phyloP scores from a whole-genome alignment of 2,888 invertebrate species.

The Cordilura impudica region DNA sequence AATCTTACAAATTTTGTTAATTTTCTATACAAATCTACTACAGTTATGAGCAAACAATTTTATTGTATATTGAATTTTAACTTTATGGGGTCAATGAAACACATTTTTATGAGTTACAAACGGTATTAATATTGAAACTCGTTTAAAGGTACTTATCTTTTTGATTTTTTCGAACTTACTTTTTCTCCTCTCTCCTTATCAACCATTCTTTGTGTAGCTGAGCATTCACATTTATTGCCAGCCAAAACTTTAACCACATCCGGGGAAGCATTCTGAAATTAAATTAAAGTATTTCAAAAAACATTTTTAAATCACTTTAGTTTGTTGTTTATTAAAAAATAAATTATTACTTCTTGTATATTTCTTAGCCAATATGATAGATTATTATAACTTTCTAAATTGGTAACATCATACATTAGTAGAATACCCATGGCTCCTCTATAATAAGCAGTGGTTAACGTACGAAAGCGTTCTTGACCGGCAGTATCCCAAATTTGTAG shows the following conservation, averaged over 20 bases:
- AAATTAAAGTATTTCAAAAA: conserved; percentile 43
- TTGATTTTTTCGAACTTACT: too few relatives aligned
- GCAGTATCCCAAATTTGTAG: conserved; percentile 89
- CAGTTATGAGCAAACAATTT: too few relatives aligned
- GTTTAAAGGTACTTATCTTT: too few relatives aligned
- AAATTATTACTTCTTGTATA: conserved; percentile 86
- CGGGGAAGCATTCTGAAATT: conserved; percentile 87
- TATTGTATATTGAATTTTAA: too few relatives aligned
- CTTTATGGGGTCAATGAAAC: too few relatives aligned
- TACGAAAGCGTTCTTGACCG: conserved; percentile 82
- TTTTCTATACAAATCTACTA: too few relatives aligned
- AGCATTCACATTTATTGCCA: conserved; percentile 91
- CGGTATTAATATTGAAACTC: too few relatives aligned
- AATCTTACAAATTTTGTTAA: too few relatives aligned
- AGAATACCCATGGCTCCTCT: conserved; percentile 94
- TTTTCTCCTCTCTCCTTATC: conserved; percentile 89
- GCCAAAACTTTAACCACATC: conserved; percentile 91
- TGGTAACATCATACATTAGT: conserved; percentile 93
- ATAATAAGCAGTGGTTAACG: conserved; percentile 92
- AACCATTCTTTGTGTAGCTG: conserved; percentile 85
- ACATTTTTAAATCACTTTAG: conserved; percentile 1
- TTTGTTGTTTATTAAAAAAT: neutral
- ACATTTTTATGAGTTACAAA: too few relatives aligned
- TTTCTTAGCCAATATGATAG: conserved; percentile 93
- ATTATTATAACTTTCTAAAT: conserved; percentile 93